These are phyloP conservation scores for Anthrax anthrax DNA, from an alignment of 2,888 invertebrate genomes.

Conservation along the genomic window DNA sequence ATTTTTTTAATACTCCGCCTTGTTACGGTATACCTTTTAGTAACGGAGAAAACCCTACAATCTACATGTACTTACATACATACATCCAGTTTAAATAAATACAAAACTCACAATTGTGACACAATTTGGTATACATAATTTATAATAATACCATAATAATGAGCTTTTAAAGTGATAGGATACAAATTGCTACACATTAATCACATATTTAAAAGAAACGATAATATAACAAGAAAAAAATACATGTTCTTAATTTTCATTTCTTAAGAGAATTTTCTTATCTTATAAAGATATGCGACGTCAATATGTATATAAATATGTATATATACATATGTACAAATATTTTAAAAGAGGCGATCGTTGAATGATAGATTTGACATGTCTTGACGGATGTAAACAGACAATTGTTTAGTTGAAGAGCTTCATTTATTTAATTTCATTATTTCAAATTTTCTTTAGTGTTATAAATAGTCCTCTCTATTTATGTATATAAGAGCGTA, in stretches of 20 bases:
- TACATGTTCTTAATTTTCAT: background rate
- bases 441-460: background rate
- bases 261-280: background rate
- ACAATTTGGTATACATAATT: too few relatives aligned
- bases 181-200: slow-evolving; percentile 13
- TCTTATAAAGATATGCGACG: background rate
- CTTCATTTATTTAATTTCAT: slow-evolving; percentile 10
- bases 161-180: slow-evolving; percentile 9
- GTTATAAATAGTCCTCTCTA: background rate
- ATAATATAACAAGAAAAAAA: background rate
- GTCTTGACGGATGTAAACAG: slow-evolving; percentile 11
- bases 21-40: too few relatives aligned
- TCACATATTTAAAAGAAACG: slow-evolving; percentile 2
- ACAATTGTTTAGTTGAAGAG: slow-evolving; percentile 10
- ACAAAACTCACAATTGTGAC: too few relatives aligned
- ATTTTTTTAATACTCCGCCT: too few relatives aligned
- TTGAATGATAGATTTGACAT: slow-evolving; percentile 1
- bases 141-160: background rate
- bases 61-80: too few relatives aligned
- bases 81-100: too few relatives aligned
- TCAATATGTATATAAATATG: too few relatives aligned
- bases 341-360: background rate
- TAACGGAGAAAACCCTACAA: too few relatives aligned
- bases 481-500: slow-evolving; percentile 6
- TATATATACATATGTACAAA: background rate